These are phyloP conservation scores for Heliconius hermathena DNA, from an alignment of 1,140 invertebrate genomes.

Conservation along the genomic window DNA sequence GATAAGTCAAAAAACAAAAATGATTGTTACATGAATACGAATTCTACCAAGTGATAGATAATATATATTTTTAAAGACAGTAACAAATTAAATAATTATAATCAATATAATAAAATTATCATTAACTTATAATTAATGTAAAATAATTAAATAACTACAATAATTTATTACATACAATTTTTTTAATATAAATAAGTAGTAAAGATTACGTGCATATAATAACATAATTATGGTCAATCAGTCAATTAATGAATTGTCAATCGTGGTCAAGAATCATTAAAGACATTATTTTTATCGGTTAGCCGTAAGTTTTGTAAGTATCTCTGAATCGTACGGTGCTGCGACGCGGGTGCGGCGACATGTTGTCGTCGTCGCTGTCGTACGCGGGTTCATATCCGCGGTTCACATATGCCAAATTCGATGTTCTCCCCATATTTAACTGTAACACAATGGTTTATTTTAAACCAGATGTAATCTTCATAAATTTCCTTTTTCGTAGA, in stretches of 20 bases:
- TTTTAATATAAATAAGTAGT: not conserved
- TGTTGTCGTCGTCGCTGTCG: conserved; percentile 79
- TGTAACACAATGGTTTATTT: conserved; percentile 33
- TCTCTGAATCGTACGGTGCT: conserved; percentile 64
- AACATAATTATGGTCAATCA: not conserved
- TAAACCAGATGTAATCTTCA: not conserved
- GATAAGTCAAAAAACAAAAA: not conserved
- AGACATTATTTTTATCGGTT: not conserved
- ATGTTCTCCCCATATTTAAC: conserved; percentile 58
- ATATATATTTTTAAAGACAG: not conserved
- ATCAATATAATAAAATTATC: not conserved
- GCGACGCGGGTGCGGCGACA: conserved; percentile 48
- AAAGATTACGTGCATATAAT: too few species aligned
- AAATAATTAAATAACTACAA: not conserved
- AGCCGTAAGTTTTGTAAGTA: conserved; percentile 26
- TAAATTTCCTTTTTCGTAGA: not conserved
- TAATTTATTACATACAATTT: not conserved
- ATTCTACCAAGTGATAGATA: not conserved
- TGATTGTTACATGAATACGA: not conserved
- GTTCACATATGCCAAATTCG: conserved; percentile 79
- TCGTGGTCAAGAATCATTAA: not conserved
- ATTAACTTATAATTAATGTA: too few species aligned
- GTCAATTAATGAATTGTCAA: not conserved
- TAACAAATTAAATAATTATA: not conserved
- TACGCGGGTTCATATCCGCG: conserved; percentile 82